phyloP scores from a whole-genome alignment of 2,888 invertebrate genomes.

The Catocala fraxini region DNA sequence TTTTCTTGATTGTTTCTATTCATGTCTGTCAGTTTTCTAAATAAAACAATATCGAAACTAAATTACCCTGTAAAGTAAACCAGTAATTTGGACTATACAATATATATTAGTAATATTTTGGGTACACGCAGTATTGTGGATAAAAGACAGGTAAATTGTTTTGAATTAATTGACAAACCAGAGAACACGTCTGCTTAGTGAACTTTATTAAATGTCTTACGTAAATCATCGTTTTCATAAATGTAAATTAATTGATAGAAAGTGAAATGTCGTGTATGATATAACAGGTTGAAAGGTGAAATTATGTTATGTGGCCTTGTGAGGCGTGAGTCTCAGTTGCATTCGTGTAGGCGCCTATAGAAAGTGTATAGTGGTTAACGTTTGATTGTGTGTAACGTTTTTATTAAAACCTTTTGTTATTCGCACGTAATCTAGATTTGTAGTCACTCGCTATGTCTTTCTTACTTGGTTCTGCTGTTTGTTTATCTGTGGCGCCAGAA shows the following conservation, averaged over 20 bases:
- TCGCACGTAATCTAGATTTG: slow-evolving; percentile 17
- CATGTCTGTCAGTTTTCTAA: not conserved
- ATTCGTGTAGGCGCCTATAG: slow-evolving; percentile 52
- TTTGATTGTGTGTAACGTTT: slow-evolving; percentile 21
- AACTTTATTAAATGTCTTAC: slow-evolving; percentile 19
- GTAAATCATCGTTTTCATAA: slow-evolving; percentile 34
- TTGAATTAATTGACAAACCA: slow-evolving; percentile 11
- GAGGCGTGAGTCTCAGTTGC: slow-evolving; percentile 43
- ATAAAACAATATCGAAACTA: not conserved
- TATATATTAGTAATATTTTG: too few species aligned
- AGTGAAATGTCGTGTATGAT: slow-evolving; percentile 72
- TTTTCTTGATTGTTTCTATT: slow-evolving; percentile 11
- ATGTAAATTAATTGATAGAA: slow-evolving; percentile 56
- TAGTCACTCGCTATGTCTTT: slow-evolving; percentile 58
- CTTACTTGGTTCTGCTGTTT: slow-evolving; percentile 70
- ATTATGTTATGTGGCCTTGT: slow-evolving; percentile 61
- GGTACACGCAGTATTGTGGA: too few species aligned
- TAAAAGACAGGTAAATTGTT: slow-evolving; percentile 21
- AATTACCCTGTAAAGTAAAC: too few species aligned
- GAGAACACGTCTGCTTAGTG: not conserved
- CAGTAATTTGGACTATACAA: too few species aligned
- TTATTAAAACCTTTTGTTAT: slow-evolving; percentile 24
- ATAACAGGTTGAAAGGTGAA: slow-evolving; percentile 83
- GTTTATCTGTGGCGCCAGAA: slow-evolving; percentile 68
- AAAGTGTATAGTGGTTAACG: slow-evolving; percentile 51